Evolutionary conservation across 2,113 vertebrate species (phyloP).

Genomic region (Ciconia stormi): DNA sequence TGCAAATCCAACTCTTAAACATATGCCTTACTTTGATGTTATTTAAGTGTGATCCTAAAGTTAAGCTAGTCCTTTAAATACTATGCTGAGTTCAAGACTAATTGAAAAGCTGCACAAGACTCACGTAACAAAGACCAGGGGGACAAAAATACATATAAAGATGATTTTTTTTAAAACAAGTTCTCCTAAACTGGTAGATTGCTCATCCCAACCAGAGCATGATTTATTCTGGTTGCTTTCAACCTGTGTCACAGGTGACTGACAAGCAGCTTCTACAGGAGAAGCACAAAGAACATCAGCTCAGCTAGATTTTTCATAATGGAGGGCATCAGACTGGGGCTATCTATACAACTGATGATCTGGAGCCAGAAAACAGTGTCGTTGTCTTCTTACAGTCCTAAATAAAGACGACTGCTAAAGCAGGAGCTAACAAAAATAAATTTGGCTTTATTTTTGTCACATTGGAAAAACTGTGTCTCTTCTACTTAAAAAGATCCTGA

Average conservation of each 20-base stretch:
- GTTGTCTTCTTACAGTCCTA: neutral
- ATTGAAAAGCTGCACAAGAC: neutral
- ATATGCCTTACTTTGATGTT: neutral
- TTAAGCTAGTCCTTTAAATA: neutral
- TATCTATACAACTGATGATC: neutral
- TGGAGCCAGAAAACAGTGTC: neutral
- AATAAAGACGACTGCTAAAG: neutral
- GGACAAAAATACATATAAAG: neutral
- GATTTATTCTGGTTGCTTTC: neutral
- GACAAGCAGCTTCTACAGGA: neutral
- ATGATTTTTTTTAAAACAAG: rapidly evolving
- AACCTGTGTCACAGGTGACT: neutral
- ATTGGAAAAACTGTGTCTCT: neutral
- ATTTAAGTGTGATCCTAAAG: neutral
- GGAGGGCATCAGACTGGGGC: neutral
- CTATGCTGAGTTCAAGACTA: neutral
- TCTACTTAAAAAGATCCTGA: neutral
- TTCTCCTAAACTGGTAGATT: neutral
- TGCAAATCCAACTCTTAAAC: neutral
- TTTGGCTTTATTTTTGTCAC: neutral
- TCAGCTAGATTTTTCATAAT: neutral
- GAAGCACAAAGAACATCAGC: neutral
- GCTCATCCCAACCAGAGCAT: neutral
- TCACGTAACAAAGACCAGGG: neutral
- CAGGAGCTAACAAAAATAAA: neutral